A percentile compares a stretch with the other conserved stretches of the same genome.
Conservation (phyloP, 2,797 vertebrate genomes). For the Enteromius afrohamiltoni region DNA sequence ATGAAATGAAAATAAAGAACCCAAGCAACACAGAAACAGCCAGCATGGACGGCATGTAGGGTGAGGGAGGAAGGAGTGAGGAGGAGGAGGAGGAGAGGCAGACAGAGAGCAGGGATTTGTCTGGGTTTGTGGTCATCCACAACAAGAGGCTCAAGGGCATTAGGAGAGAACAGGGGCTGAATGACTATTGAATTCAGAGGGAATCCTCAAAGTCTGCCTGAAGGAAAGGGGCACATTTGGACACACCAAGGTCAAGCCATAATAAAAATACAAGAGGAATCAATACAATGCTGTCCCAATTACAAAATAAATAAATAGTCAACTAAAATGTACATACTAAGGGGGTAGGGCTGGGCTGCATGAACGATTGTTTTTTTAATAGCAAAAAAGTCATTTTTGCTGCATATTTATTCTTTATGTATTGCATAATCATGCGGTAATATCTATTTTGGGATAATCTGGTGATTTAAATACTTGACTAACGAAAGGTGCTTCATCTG, state of each 20-base stretch:
- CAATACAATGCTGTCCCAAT: constrained; percentile 18
- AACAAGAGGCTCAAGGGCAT: constrained; percentile 63
- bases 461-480: not conserved
- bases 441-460: constrained; percentile 2
- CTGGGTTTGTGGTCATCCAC: constrained; percentile 73
- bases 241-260: constrained; percentile 38
- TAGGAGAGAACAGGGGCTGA: constrained; percentile 35
- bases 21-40: constrained; percentile 56
- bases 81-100: constrained; percentile 65
- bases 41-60: constrained; percentile 43
- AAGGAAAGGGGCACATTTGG: constrained; percentile 48
- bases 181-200: constrained; percentile 44
- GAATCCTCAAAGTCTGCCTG: constrained; percentile 44
- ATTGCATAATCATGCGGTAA: not conserved
- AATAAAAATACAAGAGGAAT: constrained; percentile 10
- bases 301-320: constrained; percentile 3
- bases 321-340: not conserved
- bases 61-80: constrained; percentile 52
- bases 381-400: not conserved
- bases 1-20: constrained; percentile 64
- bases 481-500: not conserved
- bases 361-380: not conserved
- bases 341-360: not conserved
- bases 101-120: constrained; percentile 63
- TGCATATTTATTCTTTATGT: not conserved